Evolutionary conservation across 2,113 vertebrate genomes (phyloP).

Genomic region (Ictalurus furcatus): DNA sequence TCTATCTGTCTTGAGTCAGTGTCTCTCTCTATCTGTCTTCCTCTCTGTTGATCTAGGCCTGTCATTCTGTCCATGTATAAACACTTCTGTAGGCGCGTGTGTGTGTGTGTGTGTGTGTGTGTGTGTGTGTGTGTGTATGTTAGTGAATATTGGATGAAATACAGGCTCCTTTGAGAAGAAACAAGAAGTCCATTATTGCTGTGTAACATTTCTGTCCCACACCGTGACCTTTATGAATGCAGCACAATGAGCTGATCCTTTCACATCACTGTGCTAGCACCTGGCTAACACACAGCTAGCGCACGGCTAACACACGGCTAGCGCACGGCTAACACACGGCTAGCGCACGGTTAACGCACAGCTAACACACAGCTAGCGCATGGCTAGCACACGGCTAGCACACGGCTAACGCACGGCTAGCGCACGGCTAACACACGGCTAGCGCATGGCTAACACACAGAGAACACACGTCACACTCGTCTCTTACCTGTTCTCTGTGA

Average conservation of each 20-base stretch:
- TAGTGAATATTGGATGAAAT: conserved; percentile 14
- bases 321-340: background rate
- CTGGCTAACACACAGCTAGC: background rate
- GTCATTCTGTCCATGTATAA: background rate
- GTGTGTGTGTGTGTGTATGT: conserved; percentile 12
- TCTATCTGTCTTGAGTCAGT: background rate
- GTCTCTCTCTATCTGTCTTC: background rate
- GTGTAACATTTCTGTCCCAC: conserved; percentile 42
- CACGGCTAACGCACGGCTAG: background rate
- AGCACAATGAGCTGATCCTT: background rate
- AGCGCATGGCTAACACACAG: background rate
- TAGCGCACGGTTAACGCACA: background rate
- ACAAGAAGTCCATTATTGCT: conserved; percentile 40
- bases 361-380: background rate
- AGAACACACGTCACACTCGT: background rate
- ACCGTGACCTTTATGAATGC: conserved; percentile 19
- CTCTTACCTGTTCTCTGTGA: background rate
- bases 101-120: conserved; percentile 8
- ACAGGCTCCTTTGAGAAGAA: conserved; percentile 25
- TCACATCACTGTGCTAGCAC: background rate
- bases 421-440: background rate
- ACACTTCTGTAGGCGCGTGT: conserved; percentile 15
- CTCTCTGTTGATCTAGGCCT: background rate
- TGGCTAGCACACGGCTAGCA: background rate
- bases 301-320: background rate